These are phyloP conservation scores for Cheumatopsyche charites DNA, from an alignment of 1,140 invertebrate species.

Conservation along the genomic window DNA sequence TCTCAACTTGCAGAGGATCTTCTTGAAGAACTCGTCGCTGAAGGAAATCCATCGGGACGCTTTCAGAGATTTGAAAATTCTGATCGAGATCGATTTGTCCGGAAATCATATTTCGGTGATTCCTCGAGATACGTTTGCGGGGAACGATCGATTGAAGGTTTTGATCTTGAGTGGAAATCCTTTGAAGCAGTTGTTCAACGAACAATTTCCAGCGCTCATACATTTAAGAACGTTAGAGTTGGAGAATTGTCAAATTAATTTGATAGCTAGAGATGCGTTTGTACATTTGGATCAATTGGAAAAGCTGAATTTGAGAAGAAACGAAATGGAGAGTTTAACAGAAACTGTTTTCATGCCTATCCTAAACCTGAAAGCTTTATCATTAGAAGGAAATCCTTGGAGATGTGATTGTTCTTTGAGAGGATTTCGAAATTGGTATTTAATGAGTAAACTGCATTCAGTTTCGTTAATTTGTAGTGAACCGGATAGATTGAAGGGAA, in stretches of 20 bases:
- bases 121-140: constrained; percentile 73
- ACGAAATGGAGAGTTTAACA: constrained; percentile 70
- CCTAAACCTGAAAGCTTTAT: constrained; percentile 71
- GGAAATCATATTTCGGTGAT: constrained; percentile 73
- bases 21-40: constrained; percentile 70
- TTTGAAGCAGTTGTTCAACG: constrained; percentile 64
- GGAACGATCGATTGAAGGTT: constrained; percentile 74
- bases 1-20: constrained; percentile 78
- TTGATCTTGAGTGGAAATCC: constrained; percentile 76
- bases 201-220: constrained; percentile 74
- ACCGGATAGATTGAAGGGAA: constrained; percentile 65
- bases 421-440: constrained; percentile 75
- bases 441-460: constrained; percentile 70
- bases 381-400: constrained; percentile 81
- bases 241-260: constrained; percentile 69
- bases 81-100: constrained; percentile 81
- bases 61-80: constrained; percentile 77
- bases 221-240: constrained; percentile 75
- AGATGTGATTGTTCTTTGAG: constrained; percentile 80
- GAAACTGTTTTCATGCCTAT: constrained; percentile 70
- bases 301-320: constrained; percentile 72
- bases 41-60: constrained; percentile 73
- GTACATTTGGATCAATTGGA: constrained; percentile 70
- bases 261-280: constrained; percentile 70
- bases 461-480: constrained; percentile 68